phyloP scores from a whole-genome alignment of 2,113 vertebrate genomes.

The Pitta sordida region DNA sequence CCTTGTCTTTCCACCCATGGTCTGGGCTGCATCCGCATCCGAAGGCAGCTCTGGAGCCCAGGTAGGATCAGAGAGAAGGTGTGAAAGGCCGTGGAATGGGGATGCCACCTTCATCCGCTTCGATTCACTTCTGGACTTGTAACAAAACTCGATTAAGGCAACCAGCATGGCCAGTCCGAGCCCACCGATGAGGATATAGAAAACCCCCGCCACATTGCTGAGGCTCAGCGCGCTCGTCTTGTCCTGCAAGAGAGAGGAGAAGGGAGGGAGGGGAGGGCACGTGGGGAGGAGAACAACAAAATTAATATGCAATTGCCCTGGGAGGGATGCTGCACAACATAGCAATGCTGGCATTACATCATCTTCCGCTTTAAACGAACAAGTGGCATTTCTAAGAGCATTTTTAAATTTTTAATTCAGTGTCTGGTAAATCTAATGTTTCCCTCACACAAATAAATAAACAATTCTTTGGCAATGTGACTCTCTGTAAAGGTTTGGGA shows the following conservation, averaged over 20 bases:
- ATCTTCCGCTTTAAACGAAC: constrained; percentile 47
- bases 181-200: constrained; percentile 99
- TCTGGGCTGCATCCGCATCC: constrained; percentile 75
- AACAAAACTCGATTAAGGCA: constrained; percentile 99
- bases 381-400: constrained; percentile 11
- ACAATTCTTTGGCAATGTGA: constrained; percentile 9
- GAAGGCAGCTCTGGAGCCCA: constrained; percentile 76
- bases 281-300: constrained; percentile 55
- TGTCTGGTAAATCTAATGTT: constrained; percentile 18
- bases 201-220: constrained; percentile 97
- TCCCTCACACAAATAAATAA: constrained; percentile 43
- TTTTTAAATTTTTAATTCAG: constrained; percentile 23
- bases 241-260: constrained; percentile 80
- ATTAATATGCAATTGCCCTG: constrained; percentile 47
- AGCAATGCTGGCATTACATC: constrained; percentile 42
- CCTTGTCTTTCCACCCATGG: not conserved
- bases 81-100: constrained; percentile 82
- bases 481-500: constrained; percentile 48
- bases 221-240: constrained; percentile 98
- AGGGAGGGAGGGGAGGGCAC: constrained; percentile 22
- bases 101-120: constrained; percentile 97
- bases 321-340: constrained; percentile 22
- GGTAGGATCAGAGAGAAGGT: constrained; percentile 79
- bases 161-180: constrained; percentile 99
- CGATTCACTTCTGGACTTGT: constrained; percentile 98